Percentiles rank a stretch among this genome's conserved stretches.
phyloP scores from a whole-genome alignment of 2,888 invertebrate genomes.

The Dolomedes plantarius region DNA sequence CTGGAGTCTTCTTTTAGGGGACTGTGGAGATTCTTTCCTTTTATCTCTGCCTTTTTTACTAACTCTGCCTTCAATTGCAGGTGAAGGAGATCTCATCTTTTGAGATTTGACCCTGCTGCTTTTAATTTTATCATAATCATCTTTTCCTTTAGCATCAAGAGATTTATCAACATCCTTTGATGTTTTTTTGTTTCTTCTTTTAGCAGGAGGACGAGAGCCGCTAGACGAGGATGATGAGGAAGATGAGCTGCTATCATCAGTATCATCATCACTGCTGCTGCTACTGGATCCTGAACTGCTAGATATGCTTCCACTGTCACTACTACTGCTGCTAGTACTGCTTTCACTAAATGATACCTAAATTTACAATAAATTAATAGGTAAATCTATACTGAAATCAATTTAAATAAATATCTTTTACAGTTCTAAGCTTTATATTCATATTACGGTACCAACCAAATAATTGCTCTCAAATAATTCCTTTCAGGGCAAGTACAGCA shows the following conservation, averaged over 20 bases:
- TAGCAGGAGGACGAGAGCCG: slow-evolving; percentile 32
- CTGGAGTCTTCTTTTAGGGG: slow-evolving; percentile 32
- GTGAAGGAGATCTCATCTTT: slow-evolving; percentile 37
- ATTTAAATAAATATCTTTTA: too few relatives aligned
- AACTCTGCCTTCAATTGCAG: not conserved
- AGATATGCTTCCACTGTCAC: slow-evolving; percentile 64
- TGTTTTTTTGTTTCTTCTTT: slow-evolving; percentile 47
- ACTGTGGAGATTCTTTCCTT: slow-evolving; percentile 32
- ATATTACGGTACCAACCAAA: too few relatives aligned
- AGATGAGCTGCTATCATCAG: slow-evolving; percentile 63
- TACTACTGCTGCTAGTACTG: slow-evolving; percentile 60
- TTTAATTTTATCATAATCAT: slow-evolving; percentile 65
- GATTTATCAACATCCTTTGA: slow-evolving; percentile 15
- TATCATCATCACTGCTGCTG: slow-evolving; percentile 69
- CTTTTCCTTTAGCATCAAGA: slow-evolving; percentile 24
- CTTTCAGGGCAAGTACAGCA: too few relatives aligned
- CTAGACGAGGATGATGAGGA: slow-evolving; percentile 67
- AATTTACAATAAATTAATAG: too few relatives aligned
- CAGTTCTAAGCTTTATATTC: too few relatives aligned
- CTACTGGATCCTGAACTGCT: slow-evolving; percentile 57
- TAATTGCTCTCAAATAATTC: too few relatives aligned
- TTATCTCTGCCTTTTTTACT: slow-evolving; percentile 39
- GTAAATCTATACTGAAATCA: too few relatives aligned
- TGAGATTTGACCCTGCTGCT: slow-evolving; percentile 40
- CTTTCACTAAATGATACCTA: slow-evolving; percentile 69